These are phyloP conservation scores for Hormiphora californensis DNA, from an alignment of 37 sponge, comb jelly and placozoan genomes.

Conservation along the genomic window DNA sequence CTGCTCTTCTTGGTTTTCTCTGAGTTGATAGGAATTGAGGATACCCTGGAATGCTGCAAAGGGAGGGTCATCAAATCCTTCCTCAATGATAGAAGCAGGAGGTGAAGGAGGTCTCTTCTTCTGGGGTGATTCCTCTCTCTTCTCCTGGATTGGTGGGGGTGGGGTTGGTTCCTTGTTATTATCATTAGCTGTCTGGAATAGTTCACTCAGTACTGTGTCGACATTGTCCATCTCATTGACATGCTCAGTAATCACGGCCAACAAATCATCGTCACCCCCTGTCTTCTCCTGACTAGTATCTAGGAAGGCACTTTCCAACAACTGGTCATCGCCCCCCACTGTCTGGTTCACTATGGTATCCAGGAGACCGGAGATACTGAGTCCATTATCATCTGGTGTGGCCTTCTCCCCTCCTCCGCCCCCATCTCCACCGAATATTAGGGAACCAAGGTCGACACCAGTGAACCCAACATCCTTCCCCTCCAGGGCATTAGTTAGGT, in stretches of 20 bases:
- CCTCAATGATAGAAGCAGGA: not conserved
- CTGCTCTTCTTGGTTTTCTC: no score
- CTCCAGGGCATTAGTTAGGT: conserved; percentile 24
- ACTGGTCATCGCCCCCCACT: not conserved
- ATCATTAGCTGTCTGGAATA: conserved; percentile 9
- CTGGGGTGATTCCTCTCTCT: not conserved
- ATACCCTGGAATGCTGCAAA: conserved; percentile 10
- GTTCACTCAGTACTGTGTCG: not conserved
- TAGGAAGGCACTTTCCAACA: not conserved
- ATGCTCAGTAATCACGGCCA: conserved; percentile 18
- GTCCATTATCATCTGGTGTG: not conserved
- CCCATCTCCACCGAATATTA: not conserved
- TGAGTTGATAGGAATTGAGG: conserved; percentile 32
- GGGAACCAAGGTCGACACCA: conserved; percentile 17
- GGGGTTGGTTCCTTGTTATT: not conserved
- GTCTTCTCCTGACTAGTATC: conserved; percentile 9
- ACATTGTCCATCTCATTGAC: not conserved
- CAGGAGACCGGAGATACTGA: conserved; percentile 13
- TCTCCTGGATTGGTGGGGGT: no score
- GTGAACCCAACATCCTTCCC: not conserved
- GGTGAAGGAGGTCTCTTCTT: not conserved
- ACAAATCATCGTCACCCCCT: conserved; percentile 12
- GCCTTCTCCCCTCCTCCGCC: not conserved
- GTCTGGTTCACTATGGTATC: conserved; percentile 13
- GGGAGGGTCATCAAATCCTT: not conserved